A percentile compares a stretch with the other conserved stretches of the same genome.
phyloP scores from a whole-genome alignment of 2,113 vertebrate species.

The Cynoglossus semilaevis region DNA sequence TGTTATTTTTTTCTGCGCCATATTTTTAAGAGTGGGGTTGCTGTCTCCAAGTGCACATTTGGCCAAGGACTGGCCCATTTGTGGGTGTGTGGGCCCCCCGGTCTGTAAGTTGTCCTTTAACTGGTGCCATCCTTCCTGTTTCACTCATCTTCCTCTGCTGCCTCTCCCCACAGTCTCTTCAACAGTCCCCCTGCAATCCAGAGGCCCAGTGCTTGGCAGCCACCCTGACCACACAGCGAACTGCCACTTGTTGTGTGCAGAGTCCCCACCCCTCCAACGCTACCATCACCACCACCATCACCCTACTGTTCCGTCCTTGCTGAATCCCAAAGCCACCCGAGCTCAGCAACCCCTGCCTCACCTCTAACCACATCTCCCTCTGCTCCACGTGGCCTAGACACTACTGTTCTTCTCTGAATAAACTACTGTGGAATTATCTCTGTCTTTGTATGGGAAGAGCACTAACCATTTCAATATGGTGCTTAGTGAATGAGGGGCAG shows the following conservation, averaged over 20 bases:
- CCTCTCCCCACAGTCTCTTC: constrained; percentile 56
- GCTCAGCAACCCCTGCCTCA: constrained; percentile 52
- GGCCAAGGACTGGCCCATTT: constrained; percentile 19
- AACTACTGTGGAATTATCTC: constrained; percentile 55
- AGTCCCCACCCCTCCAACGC: constrained; percentile 21
- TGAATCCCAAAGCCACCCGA: constrained; percentile 57
- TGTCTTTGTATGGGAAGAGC: constrained; percentile 31
- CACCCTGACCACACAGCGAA: constrained; percentile 77
- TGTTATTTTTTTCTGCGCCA: constrained; percentile 28
- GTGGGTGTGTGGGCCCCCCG: constrained; percentile 41
- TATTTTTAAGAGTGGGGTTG: constrained; percentile 44
- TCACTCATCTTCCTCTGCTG: constrained; percentile 65
- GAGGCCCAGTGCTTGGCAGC: constrained; percentile 73
- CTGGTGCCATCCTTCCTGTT: constrained; percentile 82
- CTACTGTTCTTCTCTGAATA: constrained; percentile 56
- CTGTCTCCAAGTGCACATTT: constrained; percentile 17
- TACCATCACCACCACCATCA: constrained; percentile 14
- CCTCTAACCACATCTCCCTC: constrained; percentile 65
- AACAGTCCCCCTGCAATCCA: constrained; percentile 70
- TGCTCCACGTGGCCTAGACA: constrained; percentile 51
- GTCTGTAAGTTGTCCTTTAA: constrained; percentile 69
- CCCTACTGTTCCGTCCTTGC: constrained; percentile 29
- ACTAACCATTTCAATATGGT: constrained; percentile 53
- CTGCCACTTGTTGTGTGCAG: constrained; percentile 74
- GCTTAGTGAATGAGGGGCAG: constrained; percentile 27